Evolutionary conservation across 2,797 vertebrate species (phyloP).

Genomic region (Coccyzus lansbergi): DNA sequence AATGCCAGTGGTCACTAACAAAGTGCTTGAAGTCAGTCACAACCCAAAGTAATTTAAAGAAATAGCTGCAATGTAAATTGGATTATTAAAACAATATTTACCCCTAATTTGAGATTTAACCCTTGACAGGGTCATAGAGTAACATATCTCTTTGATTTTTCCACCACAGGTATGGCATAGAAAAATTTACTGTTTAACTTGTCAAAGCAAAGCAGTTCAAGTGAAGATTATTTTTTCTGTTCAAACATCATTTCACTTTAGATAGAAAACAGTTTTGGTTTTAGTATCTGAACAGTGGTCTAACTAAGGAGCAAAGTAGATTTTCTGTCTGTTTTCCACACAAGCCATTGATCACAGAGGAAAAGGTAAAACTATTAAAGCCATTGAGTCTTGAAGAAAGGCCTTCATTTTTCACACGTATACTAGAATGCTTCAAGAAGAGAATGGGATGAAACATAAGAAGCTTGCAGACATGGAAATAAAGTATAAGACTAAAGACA

Average conservation of each 20-base stretch:
- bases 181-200: background rate
- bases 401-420: background rate
- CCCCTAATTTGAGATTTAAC: background rate
- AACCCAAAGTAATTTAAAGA: background rate
- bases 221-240: accelerated
- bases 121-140: background rate
- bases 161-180: background rate
- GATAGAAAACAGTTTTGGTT: background rate
- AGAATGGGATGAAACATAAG: background rate
- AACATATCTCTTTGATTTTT: background rate
- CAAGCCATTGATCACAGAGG: background rate
- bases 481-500: background rate
- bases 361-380: background rate
- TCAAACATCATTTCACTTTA: background rate
- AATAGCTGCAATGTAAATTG: background rate
- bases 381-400: background rate
- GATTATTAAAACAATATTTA: background rate
- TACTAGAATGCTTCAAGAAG: background rate
- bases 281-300: background rate
- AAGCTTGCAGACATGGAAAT: background rate
- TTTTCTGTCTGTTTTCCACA: background rate
- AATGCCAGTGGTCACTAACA: background rate
- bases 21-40: background rate
- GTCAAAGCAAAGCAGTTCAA: background rate
- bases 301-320: background rate